Base-by-base conservation (phyloP, 2,113 vertebrate species). In the Elephantulus edwardii region DNA sequence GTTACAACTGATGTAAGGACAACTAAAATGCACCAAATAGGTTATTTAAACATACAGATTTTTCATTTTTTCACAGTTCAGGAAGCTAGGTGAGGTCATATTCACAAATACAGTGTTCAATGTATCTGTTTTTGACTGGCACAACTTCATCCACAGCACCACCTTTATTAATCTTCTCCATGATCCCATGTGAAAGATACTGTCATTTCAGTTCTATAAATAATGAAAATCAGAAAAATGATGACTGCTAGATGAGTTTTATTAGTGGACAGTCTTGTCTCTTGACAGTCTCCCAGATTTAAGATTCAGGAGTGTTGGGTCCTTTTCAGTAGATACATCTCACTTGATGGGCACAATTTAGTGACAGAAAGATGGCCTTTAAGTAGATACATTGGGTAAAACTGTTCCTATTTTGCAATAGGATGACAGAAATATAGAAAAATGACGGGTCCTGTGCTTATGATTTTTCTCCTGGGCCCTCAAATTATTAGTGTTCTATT, bases 401-500 rank as follows among this genome's bases (percentile, higher is more conserved):
- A 24, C n/a, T 46, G 13, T 58, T 79, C 30, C 44, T 12, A 77
- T 77, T 79, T 86, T 22, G 56, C 24, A 83, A 28, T 26, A 22
- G 8, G 11, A 17, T 86, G 72, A 72, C 52, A 50, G 28, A 64
- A 70, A 62, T 70, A 20, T 35, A 54, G 20, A 58, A 88, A 79
- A 93, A 38, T 5, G n/a, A 83, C 35, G 66, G 81, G 9, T 78
- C 60, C 80, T 24, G 0, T 64, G 60, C 70, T 83, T 72, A 76
- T 3, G 62, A 17, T 52, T 81, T 86, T 91, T 77, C 11, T 54
- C 46, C 68, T 74, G 38, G 28, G 33, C 9, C n/a, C 10, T 66
- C 79, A 64, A 22, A 75, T 62, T 28, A 70, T 89, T 92, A 62
- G 48, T 35, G 66, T 28, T 91, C 62, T 8, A 75, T 82, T 91